These are phyloP conservation scores for Phanerotoma sp. DNA, from an alignment of 2,888 invertebrate species.

Conservation along the genomic window DNA sequence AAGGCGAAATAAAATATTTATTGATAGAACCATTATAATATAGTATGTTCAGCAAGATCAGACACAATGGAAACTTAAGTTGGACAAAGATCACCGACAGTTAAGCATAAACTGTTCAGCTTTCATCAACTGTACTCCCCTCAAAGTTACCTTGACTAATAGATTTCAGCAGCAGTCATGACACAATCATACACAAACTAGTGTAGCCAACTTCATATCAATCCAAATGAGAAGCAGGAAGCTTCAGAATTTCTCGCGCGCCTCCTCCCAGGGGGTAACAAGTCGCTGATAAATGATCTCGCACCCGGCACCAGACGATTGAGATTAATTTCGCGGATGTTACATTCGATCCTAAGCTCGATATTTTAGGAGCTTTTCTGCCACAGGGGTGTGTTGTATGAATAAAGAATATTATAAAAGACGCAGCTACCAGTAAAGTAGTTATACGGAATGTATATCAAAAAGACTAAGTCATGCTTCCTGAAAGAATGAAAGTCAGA, in stretches of 20 bases:
- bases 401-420: constrained; percentile 19
- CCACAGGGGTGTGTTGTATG: constrained; percentile 1
- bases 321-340: constrained; percentile 51
- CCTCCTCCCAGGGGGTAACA: constrained; percentile 41
- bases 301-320: constrained; percentile 42
- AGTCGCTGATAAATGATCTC: constrained; percentile 54
- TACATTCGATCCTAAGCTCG: constrained; percentile 24
- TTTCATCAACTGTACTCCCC: constrained; percentile 21
- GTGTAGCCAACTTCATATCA: constrained; percentile 52
- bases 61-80: constrained; percentile 17
- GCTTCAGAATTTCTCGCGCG: constrained; percentile 30
- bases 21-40: too few relatives aligned
- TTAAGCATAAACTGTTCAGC: constrained; percentile 11
- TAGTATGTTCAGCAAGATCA: too few relatives aligned
- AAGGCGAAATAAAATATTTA: too few relatives aligned
- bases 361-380: constrained; percentile 24
- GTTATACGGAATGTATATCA: not conserved
- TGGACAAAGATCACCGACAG: constrained; percentile 37
- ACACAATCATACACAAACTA: constrained; percentile 51
- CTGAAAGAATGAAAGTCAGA: constrained; percentile 1
- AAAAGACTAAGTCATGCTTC: not conserved
- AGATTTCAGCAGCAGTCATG: constrained; percentile 47
- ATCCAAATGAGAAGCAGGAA: constrained; percentile 31
- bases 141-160: constrained; percentile 42
- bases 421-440: not conserved